A percentile compares a stretch with the other conserved stretches of the same genome.
phyloP scores from a whole-genome alignment of 2,113 vertebrate genomes.

The Marcusenius ussheri region DNA sequence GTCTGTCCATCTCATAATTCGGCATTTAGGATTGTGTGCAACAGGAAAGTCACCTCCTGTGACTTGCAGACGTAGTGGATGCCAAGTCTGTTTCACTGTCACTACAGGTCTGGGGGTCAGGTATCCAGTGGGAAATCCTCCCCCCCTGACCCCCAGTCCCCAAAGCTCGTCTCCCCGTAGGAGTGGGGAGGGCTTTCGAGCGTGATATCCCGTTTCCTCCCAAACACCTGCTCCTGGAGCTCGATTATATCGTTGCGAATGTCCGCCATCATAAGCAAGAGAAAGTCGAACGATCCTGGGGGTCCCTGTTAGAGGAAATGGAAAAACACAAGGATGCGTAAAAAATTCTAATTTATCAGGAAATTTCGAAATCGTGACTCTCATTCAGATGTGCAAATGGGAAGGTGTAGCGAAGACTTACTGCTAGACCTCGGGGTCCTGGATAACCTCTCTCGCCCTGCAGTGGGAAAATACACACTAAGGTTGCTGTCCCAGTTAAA shows the following conservation, averaged over 20 bases:
- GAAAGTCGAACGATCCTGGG: constrained; percentile 68
- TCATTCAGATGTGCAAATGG: neutral
- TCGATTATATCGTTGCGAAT: constrained; percentile 69
- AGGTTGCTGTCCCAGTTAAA: neutral
- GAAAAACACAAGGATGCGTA: neutral
- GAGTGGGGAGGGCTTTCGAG: constrained; percentile 51
- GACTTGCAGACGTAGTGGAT: neutral
- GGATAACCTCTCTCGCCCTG: constrained; percentile 62
- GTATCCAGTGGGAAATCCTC: constrained; percentile 47
- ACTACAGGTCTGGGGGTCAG: constrained; percentile 37
- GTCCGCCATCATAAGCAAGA: constrained; percentile 69
- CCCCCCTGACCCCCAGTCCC: constrained; percentile 61
- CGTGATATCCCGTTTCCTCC: constrained; percentile 49
- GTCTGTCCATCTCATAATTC: neutral
- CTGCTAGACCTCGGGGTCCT: constrained; percentile 58
- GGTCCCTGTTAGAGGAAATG: constrained; percentile 50
- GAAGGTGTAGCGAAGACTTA: constrained; percentile 40
- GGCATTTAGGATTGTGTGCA: neutral
- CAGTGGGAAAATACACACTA: neutral
- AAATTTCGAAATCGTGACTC: neutral
- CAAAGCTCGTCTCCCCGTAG: constrained; percentile 47
- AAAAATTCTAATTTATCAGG: neutral
- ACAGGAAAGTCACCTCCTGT: neutral
- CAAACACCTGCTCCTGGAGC: constrained; percentile 65
- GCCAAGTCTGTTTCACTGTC: neutral